Base-by-base conservation (phyloP, 2,888 invertebrate genomes). In the Busseola fusca region DNA sequence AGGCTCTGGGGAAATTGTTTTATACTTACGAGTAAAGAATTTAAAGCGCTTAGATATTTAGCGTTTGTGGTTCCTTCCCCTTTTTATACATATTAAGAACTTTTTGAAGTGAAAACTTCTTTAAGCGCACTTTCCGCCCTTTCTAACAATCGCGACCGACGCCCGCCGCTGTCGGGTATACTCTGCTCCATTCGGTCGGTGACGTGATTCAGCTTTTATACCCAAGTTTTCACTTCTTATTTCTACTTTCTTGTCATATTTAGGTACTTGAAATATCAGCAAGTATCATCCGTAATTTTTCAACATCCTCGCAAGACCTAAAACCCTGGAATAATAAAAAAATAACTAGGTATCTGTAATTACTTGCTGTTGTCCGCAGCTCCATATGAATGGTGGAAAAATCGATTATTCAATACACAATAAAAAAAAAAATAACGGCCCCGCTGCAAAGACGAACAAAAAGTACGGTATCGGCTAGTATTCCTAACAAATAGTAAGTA, bases 401-500 rank as follows among this genome's bases (percentile, higher is more conserved):
- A 37, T 37, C 37, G 37, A 37, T 37, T 37, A 37, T 37, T 37
- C 37, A 9, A 37, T 9, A 7, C 37, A 37, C 37, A n/a, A n/a
- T n/a, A n/a, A n/a, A n/a, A n/a, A n/a, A 56, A 65, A 72, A 77
- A 57, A 64, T 63, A 80, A 74, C 34, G 30, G 34, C 34, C 6
- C 0, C 18, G 12, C 12, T 21, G 25, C 16, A 59, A 70, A 66
- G 50, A 63, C 59, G 67, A 76, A 74, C 69, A 68, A 83, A 83
- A 74, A 77, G 21, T 63, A 52, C 56, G 42, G 52, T 66, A 78
- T 63, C 50, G 78, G 64, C 48, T 50, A 57, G 79, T 79, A 87
- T 85, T 85, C 70, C 84, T 86, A 85, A 84, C 83, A 85, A 84
- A 87, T 87, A 84, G 86, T 84, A 84, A 85, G 83, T 84, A 79